A percentile compares a stretch with the other conserved stretches of the same genome.
phyloP scores from a whole-genome alignment of 2,888 invertebrate species.

The Reticulitermes lucifugus region DNA sequence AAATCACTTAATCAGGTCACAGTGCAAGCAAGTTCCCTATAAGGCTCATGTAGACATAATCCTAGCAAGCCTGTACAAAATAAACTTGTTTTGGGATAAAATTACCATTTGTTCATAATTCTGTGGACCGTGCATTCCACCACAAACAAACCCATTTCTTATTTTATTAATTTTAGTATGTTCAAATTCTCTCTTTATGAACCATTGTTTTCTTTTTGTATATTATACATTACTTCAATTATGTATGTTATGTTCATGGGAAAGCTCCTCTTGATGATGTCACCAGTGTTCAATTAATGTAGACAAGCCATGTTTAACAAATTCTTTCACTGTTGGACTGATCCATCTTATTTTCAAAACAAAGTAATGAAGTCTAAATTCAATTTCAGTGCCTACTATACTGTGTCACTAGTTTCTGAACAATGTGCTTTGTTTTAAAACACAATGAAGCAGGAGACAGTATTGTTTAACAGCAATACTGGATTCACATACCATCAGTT shows the following conservation, averaged over 20 bases:
- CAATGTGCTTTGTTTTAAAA: not conserved
- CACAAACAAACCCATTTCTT: not conserved
- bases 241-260: not conserved
- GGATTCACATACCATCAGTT: conserved; percentile 29
- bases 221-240: conserved; percentile 12
- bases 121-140: conserved; percentile 27
- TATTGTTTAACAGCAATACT: not conserved
- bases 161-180: not conserved
- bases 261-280: conserved; percentile 18
- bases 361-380: not conserved
- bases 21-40: conserved; percentile 8
- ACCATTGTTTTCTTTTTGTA: conserved; percentile 2
- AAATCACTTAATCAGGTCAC: not conserved
- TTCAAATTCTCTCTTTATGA: conserved; percentile 6
- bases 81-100: not conserved
- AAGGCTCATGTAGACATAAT: conserved; percentile 5
- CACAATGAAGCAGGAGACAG: not conserved
- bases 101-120: conserved; percentile 6
- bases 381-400: not conserved
- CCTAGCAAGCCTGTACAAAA: conserved; percentile 7
- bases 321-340: not conserved
- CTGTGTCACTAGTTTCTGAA: not conserved
- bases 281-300: not conserved
- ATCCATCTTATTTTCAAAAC: not conserved
- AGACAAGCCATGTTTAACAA: not conserved